Percentiles rank a stretch among this genome's conserved stretches.
Conservation (phyloP, 2,888 invertebrate species). For the Eumacrocentrus americanus region DNA sequence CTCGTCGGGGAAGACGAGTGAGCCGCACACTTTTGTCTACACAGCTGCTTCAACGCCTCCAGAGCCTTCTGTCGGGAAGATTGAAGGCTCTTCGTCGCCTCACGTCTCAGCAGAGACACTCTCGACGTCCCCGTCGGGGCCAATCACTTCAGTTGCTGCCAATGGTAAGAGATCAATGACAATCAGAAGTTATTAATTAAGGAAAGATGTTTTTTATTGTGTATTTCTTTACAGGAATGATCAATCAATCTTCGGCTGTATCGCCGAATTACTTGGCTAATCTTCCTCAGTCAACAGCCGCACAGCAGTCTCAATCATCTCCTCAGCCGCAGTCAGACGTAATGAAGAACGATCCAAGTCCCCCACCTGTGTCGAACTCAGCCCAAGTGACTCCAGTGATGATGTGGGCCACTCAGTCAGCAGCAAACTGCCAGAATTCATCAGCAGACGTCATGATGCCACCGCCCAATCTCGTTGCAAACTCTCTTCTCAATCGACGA, state of each 20-base stretch:
- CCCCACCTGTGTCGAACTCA: slow-evolving; percentile 46
- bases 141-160: slow-evolving; percentile 39
- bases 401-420: slow-evolving; percentile 51
- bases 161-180: slow-evolving; percentile 28
- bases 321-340: slow-evolving; percentile 38
- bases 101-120: slow-evolving; percentile 55
- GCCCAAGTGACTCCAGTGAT: slow-evolving; percentile 53
- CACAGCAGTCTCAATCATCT: slow-evolving; percentile 20
- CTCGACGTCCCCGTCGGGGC: slow-evolving; percentile 43
- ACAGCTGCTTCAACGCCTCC: slow-evolving; percentile 62
- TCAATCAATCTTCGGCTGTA: slow-evolving; percentile 44
- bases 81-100: slow-evolving; percentile 46
- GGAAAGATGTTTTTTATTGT: background rate
- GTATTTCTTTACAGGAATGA: slow-evolving; percentile 43
- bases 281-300: slow-evolving; percentile 30
- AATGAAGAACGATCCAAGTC: slow-evolving; percentile 54
- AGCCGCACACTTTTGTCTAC: slow-evolving; percentile 84
- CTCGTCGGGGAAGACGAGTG: slow-evolving; percentile 85
- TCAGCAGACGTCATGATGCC: slow-evolving; percentile 74
- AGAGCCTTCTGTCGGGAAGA: slow-evolving; percentile 52
- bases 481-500: slow-evolving; percentile 63
- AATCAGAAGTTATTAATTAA: background rate
- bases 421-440: slow-evolving; percentile 41
- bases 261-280: slow-evolving; percentile 35
- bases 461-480: slow-evolving; percentile 69